These are phyloP conservation scores for Subacronicta megacephala DNA, from an alignment of 2,888 invertebrate species.

Conservation along the genomic window DNA sequence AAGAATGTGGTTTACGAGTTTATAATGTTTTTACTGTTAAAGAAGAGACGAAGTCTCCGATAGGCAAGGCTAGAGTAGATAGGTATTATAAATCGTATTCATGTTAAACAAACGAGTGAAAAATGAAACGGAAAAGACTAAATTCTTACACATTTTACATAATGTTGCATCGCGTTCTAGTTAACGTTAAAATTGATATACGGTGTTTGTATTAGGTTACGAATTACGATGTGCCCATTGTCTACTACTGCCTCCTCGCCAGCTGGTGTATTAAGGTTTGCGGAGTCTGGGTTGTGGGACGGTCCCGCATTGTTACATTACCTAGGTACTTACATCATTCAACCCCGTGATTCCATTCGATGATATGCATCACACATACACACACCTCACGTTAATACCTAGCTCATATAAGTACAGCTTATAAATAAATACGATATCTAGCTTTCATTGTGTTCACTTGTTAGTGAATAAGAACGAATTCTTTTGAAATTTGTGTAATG, in stretches of 20 bases:
- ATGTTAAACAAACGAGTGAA: slow-evolving; percentile 85
- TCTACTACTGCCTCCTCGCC: slow-evolving; percentile 41
- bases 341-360: slow-evolving; percentile 62
- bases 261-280: neutral
- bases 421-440: slow-evolving; percentile 59
- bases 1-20: slow-evolving; percentile 73
- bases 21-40: slow-evolving; percentile 84
- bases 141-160: slow-evolving; percentile 86
- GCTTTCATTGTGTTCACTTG: slow-evolving; percentile 75
- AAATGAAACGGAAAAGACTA: slow-evolving; percentile 89
- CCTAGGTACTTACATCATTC: slow-evolving; percentile 57
- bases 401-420: slow-evolving; percentile 63
- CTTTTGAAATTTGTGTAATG: slow-evolving; percentile 79
- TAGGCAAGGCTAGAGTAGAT: slow-evolving; percentile 89
- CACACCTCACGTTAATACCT: slow-evolving; percentile 67
- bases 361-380: slow-evolving; percentile 60
- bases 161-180: slow-evolving; percentile 86
- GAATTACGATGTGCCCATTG: slow-evolving; percentile 67
- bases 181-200: slow-evolving; percentile 81
- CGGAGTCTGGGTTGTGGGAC: slow-evolving; percentile 39
- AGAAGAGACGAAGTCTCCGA: slow-evolving; percentile 84
- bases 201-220: slow-evolving; percentile 79
- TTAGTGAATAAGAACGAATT: slow-evolving; percentile 75
- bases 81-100: slow-evolving; percentile 84
- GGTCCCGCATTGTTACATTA: slow-evolving; percentile 62